phyloP scores from a whole-genome alignment of 2,113 vertebrate species.

The Tapirus terrestris region DNA sequence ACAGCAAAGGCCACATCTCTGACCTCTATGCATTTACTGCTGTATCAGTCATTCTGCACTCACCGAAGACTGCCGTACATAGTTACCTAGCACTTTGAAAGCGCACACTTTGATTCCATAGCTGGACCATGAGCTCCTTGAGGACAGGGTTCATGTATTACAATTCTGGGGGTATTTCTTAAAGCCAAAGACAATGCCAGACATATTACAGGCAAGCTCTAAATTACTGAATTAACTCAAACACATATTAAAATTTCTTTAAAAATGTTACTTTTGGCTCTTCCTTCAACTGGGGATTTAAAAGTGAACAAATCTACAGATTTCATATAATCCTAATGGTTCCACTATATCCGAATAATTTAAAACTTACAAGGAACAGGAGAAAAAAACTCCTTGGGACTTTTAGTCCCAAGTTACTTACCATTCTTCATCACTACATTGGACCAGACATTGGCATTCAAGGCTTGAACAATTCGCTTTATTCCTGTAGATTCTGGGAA shows the following conservation, averaged over 20 bases:
- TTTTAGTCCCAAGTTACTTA: slow-evolving; percentile 77
- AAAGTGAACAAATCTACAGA: slow-evolving; percentile 23
- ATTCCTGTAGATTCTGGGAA: slow-evolving; percentile 98
- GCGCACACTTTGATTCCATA: neutral
- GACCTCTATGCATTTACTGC: neutral
- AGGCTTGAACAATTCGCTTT: slow-evolving; percentile 95
- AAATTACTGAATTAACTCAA: slow-evolving; percentile 33
- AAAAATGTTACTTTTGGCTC: slow-evolving; percentile 18
- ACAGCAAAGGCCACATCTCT: neutral
- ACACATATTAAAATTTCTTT: neutral
- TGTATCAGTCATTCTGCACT: neutral
- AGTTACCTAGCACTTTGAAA: neutral
- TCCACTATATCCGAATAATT: slow-evolving; percentile 35
- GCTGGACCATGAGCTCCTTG: neutral
- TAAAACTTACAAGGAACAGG: neutral
- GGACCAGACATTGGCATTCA: slow-evolving; percentile 98
- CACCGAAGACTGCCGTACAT: neutral
- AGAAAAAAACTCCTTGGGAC: neutral
- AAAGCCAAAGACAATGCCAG: neutral
- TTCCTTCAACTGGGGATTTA: slow-evolving; percentile 17
- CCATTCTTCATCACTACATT: slow-evolving; percentile 97
- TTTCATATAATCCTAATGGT: neutral
- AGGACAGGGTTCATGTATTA: neutral
- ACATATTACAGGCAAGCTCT: neutral
- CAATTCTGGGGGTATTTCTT: neutral